Evolutionary conservation across 2,888 invertebrate genomes (phyloP).

Genomic region (Epirrhoe tristata): DNA sequence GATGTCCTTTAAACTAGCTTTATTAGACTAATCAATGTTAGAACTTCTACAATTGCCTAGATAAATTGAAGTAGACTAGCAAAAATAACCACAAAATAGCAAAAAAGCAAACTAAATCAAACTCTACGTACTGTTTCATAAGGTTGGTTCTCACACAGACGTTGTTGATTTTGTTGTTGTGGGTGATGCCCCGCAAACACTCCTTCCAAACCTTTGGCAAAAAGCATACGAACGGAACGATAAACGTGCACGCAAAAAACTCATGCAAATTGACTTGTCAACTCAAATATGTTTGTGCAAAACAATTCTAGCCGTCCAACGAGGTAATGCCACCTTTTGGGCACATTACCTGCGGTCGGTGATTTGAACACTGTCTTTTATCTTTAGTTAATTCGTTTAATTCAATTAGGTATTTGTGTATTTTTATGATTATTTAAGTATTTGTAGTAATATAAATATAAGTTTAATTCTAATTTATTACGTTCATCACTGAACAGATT

Average conservation of each 20-base stretch:
- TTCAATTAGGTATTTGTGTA: no score
- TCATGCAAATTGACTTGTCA: slow-evolving; percentile 49
- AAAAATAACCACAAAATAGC: slow-evolving; percentile 6
- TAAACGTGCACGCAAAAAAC: slow-evolving; percentile 63
- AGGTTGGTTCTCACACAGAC: slow-evolving; percentile 97
- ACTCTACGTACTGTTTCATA: slow-evolving; percentile 97
- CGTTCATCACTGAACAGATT: neutral
- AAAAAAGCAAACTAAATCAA: slow-evolving; percentile 32
- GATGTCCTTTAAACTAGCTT: slow-evolving; percentile 8
- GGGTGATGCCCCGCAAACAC: slow-evolving; percentile 94
- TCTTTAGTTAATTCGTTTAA: no score
- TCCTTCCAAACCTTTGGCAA: slow-evolving; percentile 95
- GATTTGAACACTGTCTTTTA: no score
- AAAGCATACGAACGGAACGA: slow-evolving; percentile 50
- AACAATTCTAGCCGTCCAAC: no score
- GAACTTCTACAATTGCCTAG: neutral
- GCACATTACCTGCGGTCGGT: no score
- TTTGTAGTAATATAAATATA: no score
- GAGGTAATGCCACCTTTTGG: no score
- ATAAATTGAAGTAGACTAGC: neutral
- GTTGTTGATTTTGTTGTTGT: slow-evolving; percentile 98
- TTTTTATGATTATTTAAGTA: no score
- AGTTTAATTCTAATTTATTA: neutral
- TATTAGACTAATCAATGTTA: slow-evolving; percentile 10
- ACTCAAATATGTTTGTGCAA: slow-evolving; percentile 38